A percentile compares a stretch with the other conserved stretches of the same genome.
Evolutionary conservation across 2,113 vertebrate genomes (phyloP).

Genomic region (Cavia aperea): DNA sequence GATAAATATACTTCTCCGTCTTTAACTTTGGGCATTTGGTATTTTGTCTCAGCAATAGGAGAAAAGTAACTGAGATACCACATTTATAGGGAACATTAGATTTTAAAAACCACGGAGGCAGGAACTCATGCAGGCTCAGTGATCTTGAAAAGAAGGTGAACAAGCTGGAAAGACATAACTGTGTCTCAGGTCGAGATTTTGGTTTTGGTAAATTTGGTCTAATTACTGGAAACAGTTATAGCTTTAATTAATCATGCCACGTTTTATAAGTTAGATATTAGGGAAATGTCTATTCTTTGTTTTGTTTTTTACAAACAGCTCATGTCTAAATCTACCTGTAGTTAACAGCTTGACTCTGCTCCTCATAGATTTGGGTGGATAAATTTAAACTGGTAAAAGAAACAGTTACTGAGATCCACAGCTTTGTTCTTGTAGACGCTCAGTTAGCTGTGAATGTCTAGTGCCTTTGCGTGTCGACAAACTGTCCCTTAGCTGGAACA

Average conservation of each 20-base stretch:
- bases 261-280: not conserved
- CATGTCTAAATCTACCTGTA: slow-evolving; percentile 7
- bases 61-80: not conserved
- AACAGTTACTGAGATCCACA: slow-evolving; percentile 54
- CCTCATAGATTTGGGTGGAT: slow-evolving; percentile 55
- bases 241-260: not conserved
- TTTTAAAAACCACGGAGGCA: not conserved
- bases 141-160: not conserved
- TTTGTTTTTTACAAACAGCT: not conserved
- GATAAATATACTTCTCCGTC: not conserved
- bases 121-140: not conserved
- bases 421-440: slow-evolving; percentile 19
- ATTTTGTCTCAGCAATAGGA: not conserved
- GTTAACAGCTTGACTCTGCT: not conserved
- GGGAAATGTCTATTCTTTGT: not conserved
- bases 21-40: not conserved
- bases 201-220: not conserved
- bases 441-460: slow-evolving; percentile 55
- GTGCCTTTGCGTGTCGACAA: slow-evolving; percentile 58
- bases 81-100: not conserved
- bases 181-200: not conserved
- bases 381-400: slow-evolving; percentile 57
- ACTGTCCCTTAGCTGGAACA: slow-evolving; percentile 57
- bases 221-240: not conserved
- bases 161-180: not conserved